These are phyloP conservation scores for Eupeodes luniger DNA, from an alignment of 2,888 invertebrate species.

Conservation along the genomic window DNA sequence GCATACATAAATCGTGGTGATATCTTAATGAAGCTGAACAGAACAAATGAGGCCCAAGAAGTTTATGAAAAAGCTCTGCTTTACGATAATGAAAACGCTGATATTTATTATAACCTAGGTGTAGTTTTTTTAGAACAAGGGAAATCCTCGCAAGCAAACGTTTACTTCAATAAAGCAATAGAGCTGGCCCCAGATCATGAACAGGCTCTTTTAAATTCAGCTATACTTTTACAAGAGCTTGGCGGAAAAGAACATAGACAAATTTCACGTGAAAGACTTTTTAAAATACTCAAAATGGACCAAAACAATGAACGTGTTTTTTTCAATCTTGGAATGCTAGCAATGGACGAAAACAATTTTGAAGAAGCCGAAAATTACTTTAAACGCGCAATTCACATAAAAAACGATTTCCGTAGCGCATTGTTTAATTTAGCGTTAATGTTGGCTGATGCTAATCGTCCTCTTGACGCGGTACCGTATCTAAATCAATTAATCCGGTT, in stretches of 20 bases:
- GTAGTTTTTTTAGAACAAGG: conserved; percentile 97
- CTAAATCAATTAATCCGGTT: conserved; percentile 95
- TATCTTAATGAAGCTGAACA: conserved; percentile 96
- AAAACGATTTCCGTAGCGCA: conserved; percentile 95
- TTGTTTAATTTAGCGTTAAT: conserved; percentile 96
- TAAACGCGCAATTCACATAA: conserved; percentile 93
- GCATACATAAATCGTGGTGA: conserved; percentile 99
- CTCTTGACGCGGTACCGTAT: conserved; percentile 96
- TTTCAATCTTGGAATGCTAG: conserved; percentile 98
- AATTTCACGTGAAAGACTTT: conserved; percentile 91
- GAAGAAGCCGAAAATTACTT: conserved; percentile 96
- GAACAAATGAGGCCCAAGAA: conserved; percentile 96
- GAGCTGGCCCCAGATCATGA: conserved; percentile 97
- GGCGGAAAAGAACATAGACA: conserved; percentile 92
- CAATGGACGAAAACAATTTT: conserved; percentile 97
- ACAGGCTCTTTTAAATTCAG: conserved; percentile 97
- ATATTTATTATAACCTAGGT: conserved; percentile 97
- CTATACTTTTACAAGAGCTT: conserved; percentile 95
- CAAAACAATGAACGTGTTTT: conserved; percentile 94
- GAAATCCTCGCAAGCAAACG: conserved; percentile 94
- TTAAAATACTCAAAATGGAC: conserved; percentile 89
- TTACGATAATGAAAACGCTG: conserved; percentile 96
- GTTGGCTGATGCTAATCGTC: conserved; percentile 93
- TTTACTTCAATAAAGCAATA: conserved; percentile 96
- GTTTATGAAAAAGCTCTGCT: conserved; percentile 96